Evolutionary conservation across 2,113 vertebrate genomes (phyloP), one percentile per base, ranked within the genome.

Genomic region (Antigone vipio): DNA sequence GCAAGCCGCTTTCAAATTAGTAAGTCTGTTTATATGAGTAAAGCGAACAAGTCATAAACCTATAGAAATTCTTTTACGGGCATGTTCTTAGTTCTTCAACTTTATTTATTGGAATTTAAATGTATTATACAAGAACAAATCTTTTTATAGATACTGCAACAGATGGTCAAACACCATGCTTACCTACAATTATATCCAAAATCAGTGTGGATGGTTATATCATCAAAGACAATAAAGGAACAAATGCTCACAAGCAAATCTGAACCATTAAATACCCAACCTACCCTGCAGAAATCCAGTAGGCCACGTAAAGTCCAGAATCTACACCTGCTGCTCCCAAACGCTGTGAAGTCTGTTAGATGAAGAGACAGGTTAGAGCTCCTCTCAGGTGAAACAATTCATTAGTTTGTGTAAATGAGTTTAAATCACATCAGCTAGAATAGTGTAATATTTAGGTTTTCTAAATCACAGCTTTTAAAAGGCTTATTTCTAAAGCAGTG

Each of bases 121-220:
- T 76, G 44, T 68, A 92, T 97, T 96, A 88, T 86, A 97, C 59
- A 93, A 95, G 93, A 89, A 94, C 55, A 85, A 93, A 89, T 95
- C 87, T 97, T 97, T 97, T 97, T 96, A 95, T 94, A 97, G 93
- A 62, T 68, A 47, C 67, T 73, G 91, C 69, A 97, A 91, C 97
- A 97, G 97, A 97, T 97, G 97, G 96, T 45, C 94, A 85, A 94
- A 96, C 91, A 95, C 94, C 93, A 95, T 95, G 93, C 93, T 96
- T 97, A 97, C 97, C 96, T 97, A 96, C 92, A 96, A 81, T 96
- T 95, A 93, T 93, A 95, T 86, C 93, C 74, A 87, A 95, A 96
- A 96, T 96, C 88, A 94, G 79, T 73, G 64, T 83, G 77, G 89
- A 84, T 74, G 72, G 86, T 97, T 97, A 93, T 96, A 96, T 96